Percentiles rank a stretch among this genome's conserved stretches.
Evolutionary conservation across 2,113 vertebrate species (phyloP).

Genomic region (Callorhinus ursinus): DNA sequence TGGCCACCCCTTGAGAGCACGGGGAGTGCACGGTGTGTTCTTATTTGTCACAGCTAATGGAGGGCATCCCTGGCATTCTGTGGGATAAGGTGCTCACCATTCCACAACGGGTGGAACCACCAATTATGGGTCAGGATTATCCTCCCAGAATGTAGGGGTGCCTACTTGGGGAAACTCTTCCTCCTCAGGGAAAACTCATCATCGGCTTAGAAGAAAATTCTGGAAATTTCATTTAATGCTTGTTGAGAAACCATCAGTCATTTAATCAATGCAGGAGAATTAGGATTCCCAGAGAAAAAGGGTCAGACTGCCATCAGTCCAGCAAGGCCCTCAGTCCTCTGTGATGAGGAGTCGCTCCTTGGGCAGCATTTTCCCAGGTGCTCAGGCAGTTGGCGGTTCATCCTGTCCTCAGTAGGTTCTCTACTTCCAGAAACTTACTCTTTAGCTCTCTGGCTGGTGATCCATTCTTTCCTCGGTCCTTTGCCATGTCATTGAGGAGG

Average conservation of each 20-base stretch:
- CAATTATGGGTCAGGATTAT: background rate
- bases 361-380: background rate
- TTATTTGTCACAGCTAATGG: background rate
- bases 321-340: too few relatives aligned
- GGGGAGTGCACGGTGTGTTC: background rate
- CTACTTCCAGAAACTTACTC: too few relatives aligned
- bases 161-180: background rate
- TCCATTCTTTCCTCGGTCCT: background rate
- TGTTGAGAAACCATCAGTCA: background rate
- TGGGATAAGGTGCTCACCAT: too few relatives aligned
- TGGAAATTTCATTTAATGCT: background rate
- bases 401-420: background rate
- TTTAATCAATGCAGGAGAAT: background rate
- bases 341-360: fast-evolving
- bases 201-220: background rate
- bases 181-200: background rate
- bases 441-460: background rate
- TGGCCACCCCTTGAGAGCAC: too few relatives aligned
- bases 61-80: background rate
- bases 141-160: too few relatives aligned
- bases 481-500: fast-evolving
- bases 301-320: fast-evolving
- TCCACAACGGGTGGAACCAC: too few relatives aligned
- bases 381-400: background rate
- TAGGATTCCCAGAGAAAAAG: background rate